phyloP scores from a whole-genome alignment of 2,113 vertebrate species.

The Onychorhynchus coronatus region DNA sequence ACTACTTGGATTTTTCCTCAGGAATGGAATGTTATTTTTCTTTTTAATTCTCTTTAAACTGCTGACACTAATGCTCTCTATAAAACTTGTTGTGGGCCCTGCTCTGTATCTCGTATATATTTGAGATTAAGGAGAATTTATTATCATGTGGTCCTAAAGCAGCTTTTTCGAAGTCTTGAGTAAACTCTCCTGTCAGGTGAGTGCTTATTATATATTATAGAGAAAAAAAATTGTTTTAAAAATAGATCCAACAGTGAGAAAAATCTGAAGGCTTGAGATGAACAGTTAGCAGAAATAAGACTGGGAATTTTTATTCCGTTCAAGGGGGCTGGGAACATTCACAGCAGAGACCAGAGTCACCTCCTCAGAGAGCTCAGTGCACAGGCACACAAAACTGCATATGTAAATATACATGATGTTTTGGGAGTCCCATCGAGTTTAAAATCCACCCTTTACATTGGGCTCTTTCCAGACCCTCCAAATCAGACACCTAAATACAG shows the following conservation, averaged over 20 bases:
- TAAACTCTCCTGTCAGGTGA: constrained; percentile 36
- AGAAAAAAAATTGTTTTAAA: not conserved
- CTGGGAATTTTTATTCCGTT: not conserved
- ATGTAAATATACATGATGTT: not conserved
- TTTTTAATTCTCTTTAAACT: constrained; percentile 49
- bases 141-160: constrained; percentile 22
- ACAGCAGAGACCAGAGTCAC: not conserved
- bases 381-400: not conserved
- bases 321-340: not conserved
- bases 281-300: not conserved
- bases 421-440: not conserved
- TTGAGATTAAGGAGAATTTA: constrained; percentile 49
- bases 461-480: not conserved
- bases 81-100: constrained; percentile 15
- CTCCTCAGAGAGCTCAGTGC: not conserved
- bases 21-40: constrained; percentile 24
- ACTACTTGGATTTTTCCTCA: constrained; percentile 10
- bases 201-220: not conserved
- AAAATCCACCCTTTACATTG: not conserved
- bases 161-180: constrained; percentile 25
- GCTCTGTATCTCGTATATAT: not conserved
- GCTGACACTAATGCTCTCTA: constrained; percentile 49
- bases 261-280: not conserved
- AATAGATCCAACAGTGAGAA: constrained; percentile 20
- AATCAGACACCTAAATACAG: not conserved